phyloP scores from a whole-genome alignment of 1,140 invertebrate genomes.

The Eupristina koningsbergeri region DNA sequence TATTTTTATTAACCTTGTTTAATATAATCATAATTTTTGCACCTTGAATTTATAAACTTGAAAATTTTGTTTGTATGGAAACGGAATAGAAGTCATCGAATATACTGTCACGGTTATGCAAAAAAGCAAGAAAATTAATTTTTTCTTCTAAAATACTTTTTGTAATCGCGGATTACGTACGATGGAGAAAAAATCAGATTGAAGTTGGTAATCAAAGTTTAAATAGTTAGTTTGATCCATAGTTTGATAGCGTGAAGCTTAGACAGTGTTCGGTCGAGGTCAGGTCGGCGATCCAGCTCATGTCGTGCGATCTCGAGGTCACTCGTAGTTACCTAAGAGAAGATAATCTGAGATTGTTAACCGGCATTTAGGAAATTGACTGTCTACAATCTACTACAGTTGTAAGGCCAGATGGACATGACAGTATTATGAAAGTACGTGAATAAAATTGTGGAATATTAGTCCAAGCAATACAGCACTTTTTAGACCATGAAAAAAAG shows the following conservation, averaged over 20 bases:
- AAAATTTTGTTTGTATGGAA: too few species aligned
- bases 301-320: neutral
- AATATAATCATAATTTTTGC: too few species aligned
- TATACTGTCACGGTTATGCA: too few species aligned
- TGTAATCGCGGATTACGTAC: neutral
- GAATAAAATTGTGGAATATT: neutral
- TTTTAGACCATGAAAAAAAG: too few species aligned
- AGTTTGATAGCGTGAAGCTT: slow-evolving; percentile 14
- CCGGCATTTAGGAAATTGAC: neutral
- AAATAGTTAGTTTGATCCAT: slow-evolving; percentile 2
- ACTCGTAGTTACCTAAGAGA: slow-evolving; percentile 16
- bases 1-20: too few species aligned
- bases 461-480: too few species aligned
- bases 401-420: neutral
- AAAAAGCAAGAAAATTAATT: neutral
- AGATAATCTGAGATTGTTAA: slow-evolving; percentile 3
- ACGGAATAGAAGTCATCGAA: too few species aligned
- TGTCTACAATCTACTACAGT: neutral
- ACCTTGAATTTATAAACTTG: too few species aligned
- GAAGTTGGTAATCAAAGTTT: slow-evolving; percentile 6
- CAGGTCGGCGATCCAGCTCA: slow-evolving; percentile 13
- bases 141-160: neutral
- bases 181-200: neutral
- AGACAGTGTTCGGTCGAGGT: neutral
- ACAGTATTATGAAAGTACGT: neutral